phyloP scores from a whole-genome alignment of 2,797 vertebrate species.

The Lacerta bilineata region DNA sequence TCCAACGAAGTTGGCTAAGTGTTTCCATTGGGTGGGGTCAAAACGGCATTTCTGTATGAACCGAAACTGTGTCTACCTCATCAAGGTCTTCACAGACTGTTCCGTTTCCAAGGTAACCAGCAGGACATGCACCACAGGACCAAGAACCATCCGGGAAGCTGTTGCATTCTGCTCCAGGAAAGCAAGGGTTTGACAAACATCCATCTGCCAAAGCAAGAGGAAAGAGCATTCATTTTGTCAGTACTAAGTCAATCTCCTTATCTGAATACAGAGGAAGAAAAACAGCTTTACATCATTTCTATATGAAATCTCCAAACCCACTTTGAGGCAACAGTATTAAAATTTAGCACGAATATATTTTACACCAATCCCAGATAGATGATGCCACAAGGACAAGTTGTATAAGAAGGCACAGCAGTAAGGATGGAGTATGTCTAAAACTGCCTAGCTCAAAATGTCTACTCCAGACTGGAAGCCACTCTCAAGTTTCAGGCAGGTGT shows the following conservation, averaged over 20 bases:
- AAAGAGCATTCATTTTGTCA: background rate
- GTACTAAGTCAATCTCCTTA: background rate
- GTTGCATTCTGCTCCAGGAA: conserved; percentile 92
- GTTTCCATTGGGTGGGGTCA: background rate
- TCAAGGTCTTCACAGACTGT: conserved; percentile 94
- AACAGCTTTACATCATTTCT: background rate
- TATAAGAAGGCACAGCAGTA: background rate
- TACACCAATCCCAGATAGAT: background rate
- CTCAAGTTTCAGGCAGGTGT: background rate
- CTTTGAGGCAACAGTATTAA: background rate
- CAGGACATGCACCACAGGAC: conserved; percentile 94
- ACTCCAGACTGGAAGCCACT: background rate
- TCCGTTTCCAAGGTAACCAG: conserved; percentile 94
- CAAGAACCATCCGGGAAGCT: conserved; percentile 95
- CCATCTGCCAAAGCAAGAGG: conserved; percentile 84
- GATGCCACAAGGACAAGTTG: background rate
- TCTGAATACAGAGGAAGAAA: background rate
- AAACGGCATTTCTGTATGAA: background rate
- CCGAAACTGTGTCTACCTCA: conserved; percentile 83
- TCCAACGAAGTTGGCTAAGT: background rate
- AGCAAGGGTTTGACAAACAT: conserved; percentile 96
- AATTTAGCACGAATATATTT: background rate
- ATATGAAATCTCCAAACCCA: background rate
- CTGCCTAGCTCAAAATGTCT: background rate
- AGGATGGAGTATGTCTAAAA: background rate